Conservation (phyloP, 1,140 invertebrate species). For the Calliphora vicina region DNA sequence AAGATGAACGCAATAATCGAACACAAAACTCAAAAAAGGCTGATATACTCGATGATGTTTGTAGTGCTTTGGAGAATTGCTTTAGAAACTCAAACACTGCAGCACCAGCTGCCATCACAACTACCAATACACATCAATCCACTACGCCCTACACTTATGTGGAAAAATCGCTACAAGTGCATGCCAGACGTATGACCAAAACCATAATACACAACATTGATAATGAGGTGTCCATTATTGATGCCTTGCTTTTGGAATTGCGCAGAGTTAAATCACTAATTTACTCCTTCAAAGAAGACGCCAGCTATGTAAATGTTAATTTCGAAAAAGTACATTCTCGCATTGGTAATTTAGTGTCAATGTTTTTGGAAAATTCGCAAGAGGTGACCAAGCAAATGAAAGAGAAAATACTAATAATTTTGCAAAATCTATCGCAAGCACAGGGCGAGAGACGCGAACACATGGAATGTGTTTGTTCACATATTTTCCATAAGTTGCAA, state of each 20-base stretch:
- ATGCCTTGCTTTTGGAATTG: constrained; percentile 68
- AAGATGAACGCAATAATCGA: constrained; percentile 35
- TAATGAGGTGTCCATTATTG: constrained; percentile 58
- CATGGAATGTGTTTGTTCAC: constrained; percentile 51
- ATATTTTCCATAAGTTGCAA: constrained; percentile 46
- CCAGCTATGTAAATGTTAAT: constrained; percentile 68
- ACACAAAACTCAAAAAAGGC: not conserved
- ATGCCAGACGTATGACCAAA: constrained; percentile 71
- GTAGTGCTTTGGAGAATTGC: constrained; percentile 39
- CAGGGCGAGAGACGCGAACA: constrained; percentile 50
- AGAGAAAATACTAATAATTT: constrained; percentile 44
- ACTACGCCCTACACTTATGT: constrained; percentile 69
- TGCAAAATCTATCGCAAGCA: constrained; percentile 42
- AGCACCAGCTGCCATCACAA: not conserved
- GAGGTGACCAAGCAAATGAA: constrained; percentile 43
- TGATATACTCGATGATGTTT: constrained; percentile 33
- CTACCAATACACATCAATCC: constrained; percentile 23
- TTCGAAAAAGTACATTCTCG: constrained; percentile 71
- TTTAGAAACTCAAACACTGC: not conserved
- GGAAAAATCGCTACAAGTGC: constrained; percentile 73
- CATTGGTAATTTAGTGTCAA: constrained; percentile 69
- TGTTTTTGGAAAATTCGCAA: constrained; percentile 59
- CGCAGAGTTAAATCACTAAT: constrained; percentile 73
- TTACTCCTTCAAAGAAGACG: constrained; percentile 72
- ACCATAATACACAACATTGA: constrained; percentile 60